Evolutionary conservation across 2,888 invertebrate genomes (phyloP), one percentile per base, ranked within the genome.

Genomic region (Pseudolycoriella hygida): DNA sequence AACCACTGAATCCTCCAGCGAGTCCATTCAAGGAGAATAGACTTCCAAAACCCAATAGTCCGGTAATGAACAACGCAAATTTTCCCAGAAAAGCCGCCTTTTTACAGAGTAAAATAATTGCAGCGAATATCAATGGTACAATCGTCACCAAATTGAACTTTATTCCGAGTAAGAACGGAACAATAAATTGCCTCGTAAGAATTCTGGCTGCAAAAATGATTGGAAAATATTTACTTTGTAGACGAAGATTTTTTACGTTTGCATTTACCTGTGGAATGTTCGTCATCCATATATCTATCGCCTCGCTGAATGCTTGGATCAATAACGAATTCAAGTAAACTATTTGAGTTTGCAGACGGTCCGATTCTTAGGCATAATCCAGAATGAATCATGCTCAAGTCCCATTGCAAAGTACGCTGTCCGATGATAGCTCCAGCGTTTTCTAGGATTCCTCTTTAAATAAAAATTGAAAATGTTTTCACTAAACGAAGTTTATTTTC

Each of bases 91-190:
- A 57, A 40, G 84, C 70, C 0, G 84, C 83, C 56, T 87, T 87
- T 56, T 85, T 86, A 17, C 81, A 77, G 2, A 85, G 67, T 38
- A 86, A 55, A 40, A 83, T 71, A 32, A 86, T 61, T 8, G 75
- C 57, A 1, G 82, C 83, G 49, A 87, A 74, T 8, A 86, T 56
- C 43, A 87, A 57, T 0, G 86, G 86, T 14, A 86, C 64, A 47
- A 87, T 59, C 1, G 83, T 80, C 2, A 78, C 74, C 39, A 85
- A 64, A 56, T 83, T 84, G 56, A 87, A 82, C 63, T 86, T 86
- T 52, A 86, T 72, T 6, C 85, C 86, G 11, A 86, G 68, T 1
- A 87, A 69, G 53, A 85, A 74, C 18, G 86, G 86, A 15, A 87
- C 66, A n/a, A 86, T 55, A 46, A 84, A 73, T 50, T 80, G 79